Conservation (phyloP, 2,888 invertebrate species). For the Troilus luridus region DNA sequence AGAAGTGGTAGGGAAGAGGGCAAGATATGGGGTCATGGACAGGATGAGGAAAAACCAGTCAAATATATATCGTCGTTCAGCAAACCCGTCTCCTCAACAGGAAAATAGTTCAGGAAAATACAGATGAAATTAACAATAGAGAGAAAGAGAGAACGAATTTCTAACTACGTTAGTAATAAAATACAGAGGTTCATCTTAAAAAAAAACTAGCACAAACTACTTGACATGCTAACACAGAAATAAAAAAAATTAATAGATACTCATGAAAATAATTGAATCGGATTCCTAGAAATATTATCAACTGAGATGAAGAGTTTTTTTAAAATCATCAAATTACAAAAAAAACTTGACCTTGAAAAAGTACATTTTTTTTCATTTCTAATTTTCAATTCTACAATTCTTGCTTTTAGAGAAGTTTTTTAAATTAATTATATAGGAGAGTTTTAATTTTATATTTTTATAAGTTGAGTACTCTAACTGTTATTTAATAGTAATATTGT, state of each 20-base stretch:
- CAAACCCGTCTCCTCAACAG: slow-evolving; percentile 2
- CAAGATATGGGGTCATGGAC: slow-evolving; percentile 54
- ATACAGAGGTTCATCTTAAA: background rate
- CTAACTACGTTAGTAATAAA: background rate
- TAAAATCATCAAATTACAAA: background rate
- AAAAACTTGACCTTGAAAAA: background rate
- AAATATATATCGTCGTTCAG: slow-evolving; percentile 31
- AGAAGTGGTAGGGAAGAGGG: slow-evolving; percentile 43
- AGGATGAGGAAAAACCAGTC: slow-evolving; percentile 50
- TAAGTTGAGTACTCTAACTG: background rate
- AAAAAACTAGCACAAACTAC: background rate
- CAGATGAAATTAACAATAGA: background rate
- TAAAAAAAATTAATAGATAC: background rate
- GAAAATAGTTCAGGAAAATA: slow-evolving; percentile 15
- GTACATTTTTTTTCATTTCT: background rate
- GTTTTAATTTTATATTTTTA: background rate
- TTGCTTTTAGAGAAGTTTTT: background rate
- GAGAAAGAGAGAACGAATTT: background rate
- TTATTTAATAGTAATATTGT: background rate
- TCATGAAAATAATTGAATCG: background rate
- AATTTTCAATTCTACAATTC: background rate
- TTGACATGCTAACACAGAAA: background rate
- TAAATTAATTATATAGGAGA: background rate
- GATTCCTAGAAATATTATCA: background rate
- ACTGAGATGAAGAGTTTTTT: background rate